Evolutionary conservation across 1,140 invertebrate genomes (phyloP).

Genomic region (Bombus sibiricus): DNA sequence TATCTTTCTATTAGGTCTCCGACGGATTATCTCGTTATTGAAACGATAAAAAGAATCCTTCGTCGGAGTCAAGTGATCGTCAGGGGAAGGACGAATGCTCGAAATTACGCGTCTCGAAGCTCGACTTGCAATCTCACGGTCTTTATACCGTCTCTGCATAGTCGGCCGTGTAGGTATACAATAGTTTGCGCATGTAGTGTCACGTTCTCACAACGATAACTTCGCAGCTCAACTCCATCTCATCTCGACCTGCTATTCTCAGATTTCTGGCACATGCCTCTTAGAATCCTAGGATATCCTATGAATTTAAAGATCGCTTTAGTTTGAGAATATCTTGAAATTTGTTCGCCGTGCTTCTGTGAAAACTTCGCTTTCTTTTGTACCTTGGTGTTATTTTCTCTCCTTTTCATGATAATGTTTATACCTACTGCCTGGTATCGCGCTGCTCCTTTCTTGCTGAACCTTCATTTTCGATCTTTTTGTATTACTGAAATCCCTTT

Average conservation of each 20-base stretch:
- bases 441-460: not conserved
- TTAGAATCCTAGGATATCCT: not conserved
- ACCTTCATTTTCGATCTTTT: not conserved
- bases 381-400: not conserved
- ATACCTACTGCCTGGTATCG: not conserved
- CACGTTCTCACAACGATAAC: not conserved
- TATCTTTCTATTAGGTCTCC: conserved; percentile 33
- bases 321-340: not conserved
- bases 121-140: conserved; percentile 53
- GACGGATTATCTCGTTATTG: conserved; percentile 50
- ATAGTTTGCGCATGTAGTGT: not conserved
- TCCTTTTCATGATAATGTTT: not conserved
- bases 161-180: not conserved
- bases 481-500: not conserved
- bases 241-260: not conserved
- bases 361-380: not conserved
- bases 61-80: not conserved
- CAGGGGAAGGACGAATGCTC: not conserved
- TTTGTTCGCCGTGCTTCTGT: not conserved
- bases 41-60: conserved; percentile 10
- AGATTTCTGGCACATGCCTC: not conserved
- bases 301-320: not conserved
- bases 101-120: conserved; percentile 28
- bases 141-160: not conserved
- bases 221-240: not conserved